These are phyloP conservation scores for Diacarnus erythraeanus DNA, from an alignment of 37 sponge, comb jelly and placozoan genomes.

Conservation along the genomic window DNA sequence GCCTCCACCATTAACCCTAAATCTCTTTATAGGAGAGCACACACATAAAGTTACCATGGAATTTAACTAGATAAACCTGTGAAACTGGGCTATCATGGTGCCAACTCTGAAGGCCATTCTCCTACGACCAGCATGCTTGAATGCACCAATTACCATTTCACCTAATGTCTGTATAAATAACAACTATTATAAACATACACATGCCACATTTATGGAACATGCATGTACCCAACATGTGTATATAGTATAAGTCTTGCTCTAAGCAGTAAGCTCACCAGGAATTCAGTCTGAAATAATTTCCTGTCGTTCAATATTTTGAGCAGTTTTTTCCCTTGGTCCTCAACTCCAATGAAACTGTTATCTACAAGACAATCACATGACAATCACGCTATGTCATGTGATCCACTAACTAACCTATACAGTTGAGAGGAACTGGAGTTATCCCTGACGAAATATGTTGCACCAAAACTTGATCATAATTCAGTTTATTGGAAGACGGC, in stretches of 20 bases:
- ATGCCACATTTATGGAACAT: no score
- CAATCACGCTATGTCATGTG: slow-evolving; percentile 6
- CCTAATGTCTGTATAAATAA: slow-evolving; percentile 59
- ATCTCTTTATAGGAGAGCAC: slow-evolving; percentile 17
- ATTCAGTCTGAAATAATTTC: slow-evolving; percentile 35
- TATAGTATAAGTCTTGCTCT: no score
- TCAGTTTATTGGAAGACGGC: slow-evolving; percentile 29
- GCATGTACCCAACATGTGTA: no score
- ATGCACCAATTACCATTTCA: slow-evolving; percentile 86
- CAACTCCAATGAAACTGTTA: not conserved
- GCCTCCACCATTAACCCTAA: slow-evolving; percentile 61
- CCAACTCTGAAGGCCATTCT: slow-evolving; percentile 82
- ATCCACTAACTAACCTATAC: not conserved
- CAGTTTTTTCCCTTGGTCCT: slow-evolving; percentile 55
- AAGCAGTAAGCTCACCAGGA: slow-evolving; percentile 69
- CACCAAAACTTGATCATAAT: slow-evolving; percentile 22
- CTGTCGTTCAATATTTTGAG: slow-evolving; percentile 37
- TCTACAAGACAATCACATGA: not conserved
- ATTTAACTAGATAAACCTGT: slow-evolving; percentile 25
- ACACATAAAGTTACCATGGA: not conserved
- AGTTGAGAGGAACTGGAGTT: slow-evolving; percentile 4
- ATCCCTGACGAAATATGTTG: slow-evolving; percentile 28
- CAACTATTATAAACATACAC: not conserved
- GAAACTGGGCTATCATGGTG: slow-evolving; percentile 75
- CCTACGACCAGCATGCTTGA: slow-evolving; percentile 86